These are phyloP conservation scores for Sebastes hubbsi DNA, from an alignment of 2,797 vertebrate genomes.

Conservation along the genomic window DNA sequence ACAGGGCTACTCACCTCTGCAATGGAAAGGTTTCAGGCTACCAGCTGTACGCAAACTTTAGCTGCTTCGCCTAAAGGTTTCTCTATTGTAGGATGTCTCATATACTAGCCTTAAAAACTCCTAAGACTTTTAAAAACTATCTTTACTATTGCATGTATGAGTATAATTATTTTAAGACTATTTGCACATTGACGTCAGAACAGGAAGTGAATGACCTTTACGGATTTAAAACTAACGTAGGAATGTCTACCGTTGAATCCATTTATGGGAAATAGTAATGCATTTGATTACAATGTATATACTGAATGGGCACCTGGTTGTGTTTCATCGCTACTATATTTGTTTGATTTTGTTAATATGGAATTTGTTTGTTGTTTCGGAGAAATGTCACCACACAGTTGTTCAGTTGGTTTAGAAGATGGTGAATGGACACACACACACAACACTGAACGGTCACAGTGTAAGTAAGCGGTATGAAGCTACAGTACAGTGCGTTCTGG, in stretches of 20 bases:
- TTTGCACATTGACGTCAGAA: slow-evolving; percentile 84
- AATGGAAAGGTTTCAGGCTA: slow-evolving; percentile 67
- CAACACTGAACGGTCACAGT: background rate
- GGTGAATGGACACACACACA: slow-evolving; percentile 31
- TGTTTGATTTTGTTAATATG: slow-evolving; percentile 65
- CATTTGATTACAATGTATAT: slow-evolving; percentile 74
- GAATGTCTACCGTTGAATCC: slow-evolving; percentile 74
- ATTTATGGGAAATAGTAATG: slow-evolving; percentile 71
- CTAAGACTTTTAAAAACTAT: slow-evolving; percentile 73
- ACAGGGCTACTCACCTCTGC: slow-evolving; percentile 73
- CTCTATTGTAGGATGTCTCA: slow-evolving; percentile 76
- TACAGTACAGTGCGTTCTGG: slow-evolving; percentile 31
- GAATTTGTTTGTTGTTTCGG: slow-evolving; percentile 66
- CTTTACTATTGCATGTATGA: slow-evolving; percentile 84
- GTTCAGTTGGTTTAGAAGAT: slow-evolving; percentile 58
- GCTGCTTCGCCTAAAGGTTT: slow-evolving; percentile 73
- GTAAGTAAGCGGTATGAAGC: slow-evolving; percentile 51
- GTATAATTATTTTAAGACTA: slow-evolving; percentile 81
- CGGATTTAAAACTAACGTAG: slow-evolving; percentile 69
- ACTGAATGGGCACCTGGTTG: slow-evolving; percentile 74
- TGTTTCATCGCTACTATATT: slow-evolving; percentile 71
- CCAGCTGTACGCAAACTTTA: slow-evolving; percentile 71
- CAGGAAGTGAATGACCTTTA: slow-evolving; percentile 76
- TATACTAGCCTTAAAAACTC: slow-evolving; percentile 83
- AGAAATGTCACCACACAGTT: slow-evolving; percentile 62